Conservation (phyloP, 1,140 invertebrate species). For the Penaeus indicus region DNA sequence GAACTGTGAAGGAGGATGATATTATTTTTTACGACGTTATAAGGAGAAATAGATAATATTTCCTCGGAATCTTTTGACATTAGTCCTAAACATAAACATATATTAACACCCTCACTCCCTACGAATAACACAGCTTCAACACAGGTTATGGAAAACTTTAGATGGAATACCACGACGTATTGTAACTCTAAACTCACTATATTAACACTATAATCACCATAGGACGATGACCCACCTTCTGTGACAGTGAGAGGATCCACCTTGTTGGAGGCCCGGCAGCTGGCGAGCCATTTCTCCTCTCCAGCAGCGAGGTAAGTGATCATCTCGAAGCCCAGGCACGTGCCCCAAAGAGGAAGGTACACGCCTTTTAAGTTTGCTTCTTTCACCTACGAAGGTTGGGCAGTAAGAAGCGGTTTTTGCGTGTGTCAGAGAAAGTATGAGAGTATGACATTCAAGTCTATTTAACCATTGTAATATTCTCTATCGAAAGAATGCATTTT, state of each 20-base stretch:
- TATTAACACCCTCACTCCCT: too few relatives aligned
- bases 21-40: too few relatives aligned
- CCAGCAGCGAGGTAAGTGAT: slow-evolving; percentile 78
- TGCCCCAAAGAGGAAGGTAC: slow-evolving; percentile 77
- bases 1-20: neutral
- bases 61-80: too few relatives aligned
- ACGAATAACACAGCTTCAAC: too few relatives aligned
- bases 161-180: too few relatives aligned
- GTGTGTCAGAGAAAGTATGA: neutral
- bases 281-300: slow-evolving; percentile 73
- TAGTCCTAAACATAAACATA: too few relatives aligned
- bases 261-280: slow-evolving; percentile 76
- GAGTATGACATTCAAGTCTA: neutral
- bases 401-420: neutral
- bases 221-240: neutral
- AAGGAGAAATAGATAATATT: too few relatives aligned
- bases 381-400: neutral
- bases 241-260: slow-evolving; percentile 70
- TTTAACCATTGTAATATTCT: too few relatives aligned
- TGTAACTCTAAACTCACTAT: too few relatives aligned
- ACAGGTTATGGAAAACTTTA: too few relatives aligned
- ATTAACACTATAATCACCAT: neutral
- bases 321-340: slow-evolving; percentile 89
- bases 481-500: too few relatives aligned
- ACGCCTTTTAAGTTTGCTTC: slow-evolving; percentile 1